Evolutionary conservation across 2,888 invertebrate species (phyloP).

Genomic region (Polydrusus cervinus): DNA sequence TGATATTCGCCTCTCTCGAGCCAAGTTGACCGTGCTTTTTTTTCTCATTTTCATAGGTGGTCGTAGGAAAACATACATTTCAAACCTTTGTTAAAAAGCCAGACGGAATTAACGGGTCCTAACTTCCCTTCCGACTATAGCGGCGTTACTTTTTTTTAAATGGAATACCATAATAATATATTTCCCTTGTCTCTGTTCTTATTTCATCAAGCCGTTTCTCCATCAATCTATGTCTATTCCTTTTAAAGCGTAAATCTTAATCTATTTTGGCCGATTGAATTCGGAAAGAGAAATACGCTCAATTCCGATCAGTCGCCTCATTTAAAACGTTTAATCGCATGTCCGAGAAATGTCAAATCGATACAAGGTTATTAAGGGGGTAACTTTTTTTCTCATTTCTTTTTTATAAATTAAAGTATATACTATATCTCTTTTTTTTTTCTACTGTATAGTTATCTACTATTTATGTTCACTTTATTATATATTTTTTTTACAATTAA

Average conservation of each 20-base stretch:
- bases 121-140: not conserved
- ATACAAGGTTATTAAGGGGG: constrained; percentile 4
- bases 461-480: no score
- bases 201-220: constrained; percentile 7
- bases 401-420: no score
- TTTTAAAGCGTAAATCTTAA: constrained; percentile 32
- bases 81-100: no score
- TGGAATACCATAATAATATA: no score
- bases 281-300: constrained; percentile 30
- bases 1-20: no score
- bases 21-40: no score
- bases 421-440: no score
- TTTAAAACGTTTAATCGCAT: constrained; percentile 17
- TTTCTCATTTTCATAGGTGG: no score
- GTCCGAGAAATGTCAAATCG: constrained; percentile 25
- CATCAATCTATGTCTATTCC: constrained; percentile 28
- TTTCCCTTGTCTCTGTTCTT: not conserved
- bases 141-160: not conserved
- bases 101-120: no score
- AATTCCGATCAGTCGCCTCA: constrained; percentile 25
- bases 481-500: no score
- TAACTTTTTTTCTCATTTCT: not conserved
- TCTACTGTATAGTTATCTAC: no score
- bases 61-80: no score
- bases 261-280: constrained; percentile 34